Percentiles rank a stretch among this genome's conserved stretches.
Conservation (phyloP, 2,888 invertebrate genomes). For the Dysmachus trigonus region DNA sequence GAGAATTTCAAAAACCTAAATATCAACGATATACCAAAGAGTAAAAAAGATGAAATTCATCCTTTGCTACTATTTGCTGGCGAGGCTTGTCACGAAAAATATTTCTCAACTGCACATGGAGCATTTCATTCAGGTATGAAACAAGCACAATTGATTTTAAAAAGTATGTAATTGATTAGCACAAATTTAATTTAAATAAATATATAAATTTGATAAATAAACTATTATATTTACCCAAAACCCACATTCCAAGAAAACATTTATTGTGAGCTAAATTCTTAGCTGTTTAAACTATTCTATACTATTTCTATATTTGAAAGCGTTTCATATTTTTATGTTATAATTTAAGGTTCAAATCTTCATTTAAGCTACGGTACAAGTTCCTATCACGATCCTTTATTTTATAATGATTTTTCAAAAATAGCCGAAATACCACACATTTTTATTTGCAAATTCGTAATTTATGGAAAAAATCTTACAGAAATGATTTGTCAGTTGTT, state of each 20-base stretch:
- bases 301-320: too few species aligned
- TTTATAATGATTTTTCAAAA: too few species aligned
- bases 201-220: background rate
- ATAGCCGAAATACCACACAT: too few species aligned
- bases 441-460: too few species aligned
- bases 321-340: too few species aligned
- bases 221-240: background rate
- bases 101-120: conserved; percentile 75
- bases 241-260: background rate
- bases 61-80: conserved; percentile 72
- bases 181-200: background rate
- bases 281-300: too few species aligned
- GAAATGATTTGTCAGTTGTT: too few species aligned
- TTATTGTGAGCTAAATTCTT: background rate
- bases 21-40: background rate
- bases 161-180: background rate
- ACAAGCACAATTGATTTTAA: conserved; percentile 57
- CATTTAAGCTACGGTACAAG: too few species aligned
- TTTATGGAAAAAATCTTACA: too few species aligned
- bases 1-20: background rate
- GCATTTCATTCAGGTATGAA: conserved; percentile 70
- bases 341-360: too few species aligned
- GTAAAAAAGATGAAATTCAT: conserved; percentile 4
- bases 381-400: too few species aligned
- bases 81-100: conserved; percentile 69